Conservation (phyloP, 1,140 invertebrate genomes). For the Pemphigus obesinymphae region DNA sequence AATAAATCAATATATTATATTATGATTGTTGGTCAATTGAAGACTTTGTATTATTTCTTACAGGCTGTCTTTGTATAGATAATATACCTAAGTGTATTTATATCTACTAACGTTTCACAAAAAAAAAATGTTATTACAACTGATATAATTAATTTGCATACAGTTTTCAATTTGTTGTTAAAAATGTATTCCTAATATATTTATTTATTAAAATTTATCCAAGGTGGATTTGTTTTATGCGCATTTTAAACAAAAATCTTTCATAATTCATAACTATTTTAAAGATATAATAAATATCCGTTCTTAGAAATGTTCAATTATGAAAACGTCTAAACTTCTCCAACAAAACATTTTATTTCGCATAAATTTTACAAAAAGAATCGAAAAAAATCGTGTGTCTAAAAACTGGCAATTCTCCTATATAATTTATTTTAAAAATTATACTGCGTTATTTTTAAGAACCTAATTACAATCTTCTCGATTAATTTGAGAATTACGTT, state of each 20-base stretch:
- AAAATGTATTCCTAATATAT: too few species aligned
- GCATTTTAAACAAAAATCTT: background rate
- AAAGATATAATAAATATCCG: background rate
- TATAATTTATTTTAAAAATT: background rate
- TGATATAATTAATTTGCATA: too few species aligned
- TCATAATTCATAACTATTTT: background rate
- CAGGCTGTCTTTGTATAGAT: too few species aligned
- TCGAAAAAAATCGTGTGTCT: background rate
- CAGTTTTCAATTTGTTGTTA: too few species aligned
- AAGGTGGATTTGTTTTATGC: too few species aligned
- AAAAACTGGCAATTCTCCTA: background rate
- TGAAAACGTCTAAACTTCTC: background rate
- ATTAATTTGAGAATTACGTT: background rate
- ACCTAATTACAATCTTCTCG: background rate
- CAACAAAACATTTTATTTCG: background rate
- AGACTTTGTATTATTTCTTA: too few species aligned
- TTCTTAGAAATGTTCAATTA: background rate
- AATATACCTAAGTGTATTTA: too few species aligned
- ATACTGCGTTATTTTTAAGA: background rate
- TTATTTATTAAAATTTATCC: too few species aligned
- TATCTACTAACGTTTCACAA: too few species aligned
- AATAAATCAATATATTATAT: too few species aligned
- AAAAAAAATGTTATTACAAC: too few species aligned
- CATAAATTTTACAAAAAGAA: background rate
- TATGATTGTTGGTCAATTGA: too few species aligned